These are phyloP conservation scores for Sturnira hondurensis DNA, from an alignment of 2,113 vertebrate genomes.

Conservation along the genomic window DNA sequence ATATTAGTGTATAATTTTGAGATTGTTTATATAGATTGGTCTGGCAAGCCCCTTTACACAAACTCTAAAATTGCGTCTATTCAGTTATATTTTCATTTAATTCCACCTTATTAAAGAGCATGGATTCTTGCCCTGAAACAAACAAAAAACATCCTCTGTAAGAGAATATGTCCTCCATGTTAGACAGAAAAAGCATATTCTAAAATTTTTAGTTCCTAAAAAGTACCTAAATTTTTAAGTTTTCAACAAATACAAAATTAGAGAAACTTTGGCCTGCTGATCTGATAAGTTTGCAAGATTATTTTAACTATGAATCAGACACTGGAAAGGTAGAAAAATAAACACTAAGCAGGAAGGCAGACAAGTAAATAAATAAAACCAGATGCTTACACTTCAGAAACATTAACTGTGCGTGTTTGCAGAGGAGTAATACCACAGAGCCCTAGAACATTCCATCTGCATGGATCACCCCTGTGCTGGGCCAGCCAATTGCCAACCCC, in stretches of 20 bases:
- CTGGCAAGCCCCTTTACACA: not conserved
- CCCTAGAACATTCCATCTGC: rapidly evolving
- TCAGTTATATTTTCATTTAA: conserved; percentile 38
- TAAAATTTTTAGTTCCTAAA: not conserved
- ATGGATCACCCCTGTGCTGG: not conserved
- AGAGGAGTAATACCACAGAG: not conserved
- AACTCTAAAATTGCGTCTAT: not conserved
- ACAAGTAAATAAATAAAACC: not conserved
- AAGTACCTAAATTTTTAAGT: not conserved
- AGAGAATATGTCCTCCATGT: not conserved
- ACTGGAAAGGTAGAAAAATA: not conserved
- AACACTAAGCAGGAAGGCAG: not conserved
- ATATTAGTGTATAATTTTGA: not conserved
- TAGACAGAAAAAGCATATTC: not conserved
- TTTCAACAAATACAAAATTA: not conserved
- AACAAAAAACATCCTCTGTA: not conserved
- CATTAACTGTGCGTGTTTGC: not conserved
- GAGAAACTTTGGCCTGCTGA: not conserved
- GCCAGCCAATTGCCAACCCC: not conserved
- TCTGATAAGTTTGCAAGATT: not conserved
- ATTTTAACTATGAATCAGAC: not conserved
- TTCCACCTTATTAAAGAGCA: conserved; percentile 27
- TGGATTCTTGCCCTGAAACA: not conserved
- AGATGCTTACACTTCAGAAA: not conserved
- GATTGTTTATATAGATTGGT: not conserved